Evolutionary conservation across 2,113 vertebrate genomes (phyloP).

Genomic region (Heteronetta atricapilla): DNA sequence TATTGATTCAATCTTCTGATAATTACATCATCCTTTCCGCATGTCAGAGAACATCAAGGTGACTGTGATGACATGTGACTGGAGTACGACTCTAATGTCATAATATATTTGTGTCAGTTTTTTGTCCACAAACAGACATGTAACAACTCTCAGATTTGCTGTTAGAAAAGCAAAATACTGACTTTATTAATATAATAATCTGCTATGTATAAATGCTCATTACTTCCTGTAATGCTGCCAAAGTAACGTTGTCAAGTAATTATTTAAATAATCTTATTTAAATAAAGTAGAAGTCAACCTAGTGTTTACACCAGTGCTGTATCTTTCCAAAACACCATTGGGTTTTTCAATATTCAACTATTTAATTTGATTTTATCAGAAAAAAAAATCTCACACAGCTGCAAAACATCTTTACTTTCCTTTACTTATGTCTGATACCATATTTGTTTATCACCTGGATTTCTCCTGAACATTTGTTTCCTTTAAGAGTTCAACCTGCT

Average conservation of each 20-base stretch:
- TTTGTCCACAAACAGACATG: neutral
- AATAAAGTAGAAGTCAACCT: neutral
- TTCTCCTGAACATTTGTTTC: conserved; percentile 6
- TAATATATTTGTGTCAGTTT: conserved; percentile 12
- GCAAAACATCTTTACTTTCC: neutral
- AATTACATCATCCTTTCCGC: conserved; percentile 34
- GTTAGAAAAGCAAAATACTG: neutral
- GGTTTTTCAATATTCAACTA: neutral
- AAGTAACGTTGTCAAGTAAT: neutral
- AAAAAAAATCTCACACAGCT: neutral
- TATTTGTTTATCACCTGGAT: neutral
- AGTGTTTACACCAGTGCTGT: neutral
- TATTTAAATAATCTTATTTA: neutral
- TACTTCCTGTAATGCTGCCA: neutral
- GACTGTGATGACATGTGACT: conserved; percentile 35
- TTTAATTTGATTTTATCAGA: neutral
- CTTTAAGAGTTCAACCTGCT: conserved; percentile 9
- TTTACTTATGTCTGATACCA: neutral
- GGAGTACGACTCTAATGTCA: conserved; percentile 32
- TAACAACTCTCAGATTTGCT: neutral
- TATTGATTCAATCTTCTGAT: conserved; percentile 59
- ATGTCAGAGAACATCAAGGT: conserved; percentile 26
- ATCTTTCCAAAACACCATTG: neutral
- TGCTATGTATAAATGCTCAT: neutral
- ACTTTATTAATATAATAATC: conserved; percentile 31